Evolutionary conservation across 2,113 vertebrate species (phyloP).

Genomic region (Xiphias gladius): DNA sequence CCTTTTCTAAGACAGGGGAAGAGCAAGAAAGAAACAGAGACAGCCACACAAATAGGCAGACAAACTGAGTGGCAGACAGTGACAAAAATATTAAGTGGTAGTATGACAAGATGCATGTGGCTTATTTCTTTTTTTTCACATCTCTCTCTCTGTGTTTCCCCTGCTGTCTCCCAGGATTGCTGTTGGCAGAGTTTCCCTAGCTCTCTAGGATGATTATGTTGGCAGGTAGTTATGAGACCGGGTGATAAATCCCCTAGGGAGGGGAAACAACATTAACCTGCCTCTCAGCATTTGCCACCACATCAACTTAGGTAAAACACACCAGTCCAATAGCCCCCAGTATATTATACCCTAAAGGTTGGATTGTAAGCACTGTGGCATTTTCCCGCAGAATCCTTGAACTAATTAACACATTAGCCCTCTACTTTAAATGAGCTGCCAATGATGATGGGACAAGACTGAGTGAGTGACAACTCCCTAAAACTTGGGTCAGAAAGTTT

Average conservation of each 20-base stretch:
- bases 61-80: neutral
- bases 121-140: conserved; percentile 26
- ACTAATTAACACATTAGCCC: conserved; percentile 59
- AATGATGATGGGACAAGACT: conserved; percentile 24
- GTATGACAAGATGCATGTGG: conserved; percentile 36
- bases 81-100: conserved; percentile 17
- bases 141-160: conserved; percentile 24
- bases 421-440: conserved; percentile 9
- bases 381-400: conserved; percentile 41
- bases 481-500: conserved; percentile 23
- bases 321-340: conserved; percentile 32
- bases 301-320: conserved; percentile 62
- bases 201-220: conserved; percentile 73
- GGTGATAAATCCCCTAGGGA: conserved; percentile 75
- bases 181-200: conserved; percentile 66
- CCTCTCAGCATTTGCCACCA: conserved; percentile 66
- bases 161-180: conserved; percentile 58
- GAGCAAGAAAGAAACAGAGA: neutral
- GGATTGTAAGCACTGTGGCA: conserved; percentile 12
- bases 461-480: neutral
- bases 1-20: neutral
- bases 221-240: conserved; percentile 74
- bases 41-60: neutral
- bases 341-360: conserved; percentile 42
- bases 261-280: conserved; percentile 77